Evolutionary conservation across 2,888 invertebrate genomes (phyloP), one percentile per base, ranked within the genome.

Genomic region (Ethmia dodecea): DNA sequence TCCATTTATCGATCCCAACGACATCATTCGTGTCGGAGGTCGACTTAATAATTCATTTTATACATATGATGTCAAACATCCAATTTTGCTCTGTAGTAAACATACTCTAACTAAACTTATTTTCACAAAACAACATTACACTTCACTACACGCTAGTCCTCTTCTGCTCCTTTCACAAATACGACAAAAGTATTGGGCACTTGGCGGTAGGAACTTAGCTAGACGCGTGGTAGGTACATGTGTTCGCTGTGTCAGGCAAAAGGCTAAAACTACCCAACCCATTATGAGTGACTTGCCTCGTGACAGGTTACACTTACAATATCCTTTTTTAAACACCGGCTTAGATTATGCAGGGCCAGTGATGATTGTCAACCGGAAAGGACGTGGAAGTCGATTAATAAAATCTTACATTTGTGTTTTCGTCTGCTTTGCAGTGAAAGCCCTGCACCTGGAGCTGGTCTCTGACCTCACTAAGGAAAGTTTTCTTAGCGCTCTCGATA

Each of bases 331-430:
- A 4, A n/a, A 45, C 11, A 36, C 33, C 5, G 32, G 34, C 1
- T 33, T 47, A 1, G 49, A 52, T 18, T 48, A 45, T 22, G 44
- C 44, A 2, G 48, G 47, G 10, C 47, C 50, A 28, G 31, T 51
- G 13, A 12, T 46, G 30, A 47, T 48, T 5, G 25, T 11, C 11
- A 3, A 11, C 11, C 25, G 25, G 11, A 9, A 25, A 25, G 25
- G 25, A 3, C 35, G 50, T 9, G 52, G 46, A 3, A 37, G 47
- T 28, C 40, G 11, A 18, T 26, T 43, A 0, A 13, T 33, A 1
- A 51, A 54, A 28, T 37, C 45, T n/a, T 49, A 43, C 24, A 32
- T 50, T 5, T 41, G 42, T 12, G 18, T 31, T 12, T 60, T 18
- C 15, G 13, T 28, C 1, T 33, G 26, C 10, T 20, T 27, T 18